Evolutionary conservation across 2,888 invertebrate genomes (phyloP), one percentile per base, ranked within the genome.

Genomic region (Heliothis peltigera): DNA sequence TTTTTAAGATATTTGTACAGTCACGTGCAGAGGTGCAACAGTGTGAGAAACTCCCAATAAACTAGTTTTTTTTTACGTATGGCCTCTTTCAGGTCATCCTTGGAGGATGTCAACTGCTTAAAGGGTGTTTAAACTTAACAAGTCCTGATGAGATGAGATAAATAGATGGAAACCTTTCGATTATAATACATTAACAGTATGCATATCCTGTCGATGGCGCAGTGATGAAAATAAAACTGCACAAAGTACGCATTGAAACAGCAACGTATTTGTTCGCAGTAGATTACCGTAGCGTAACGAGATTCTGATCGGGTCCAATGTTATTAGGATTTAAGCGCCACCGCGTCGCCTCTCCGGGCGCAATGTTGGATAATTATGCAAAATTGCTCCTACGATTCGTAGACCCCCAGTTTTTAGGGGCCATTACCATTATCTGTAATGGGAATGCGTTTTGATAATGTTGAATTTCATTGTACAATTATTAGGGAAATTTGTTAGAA

Each of bases 371-470:
- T 94, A 94, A 95, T 95, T 95, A 94, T 95, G 94, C 93, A 92
- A 94, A 95, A 94, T 94, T 92, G 93, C 92, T 92, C 83, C 91
- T 91, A 92, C 94, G 86, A 94, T 91, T 94, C 91, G 87, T 89
- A 90, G 87, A 86, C 92, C 92, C 91, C 89, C 88, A 91, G 89
- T 94, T 94, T 93, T 94, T 92, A 91, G 88, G 89, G 88, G 81
- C 79, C 92, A 93, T 93, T 88, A 92, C 92, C 94, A 90, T 94
- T 93, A 94, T 89, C 86, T 89, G 88, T 92, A 92, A 94, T 93
- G 93, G 93, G 86, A 89, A 89, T 91, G 91, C 90, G 91, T 93
- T 94, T 91, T 94, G 92, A 93, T 94, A 94, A 93, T 92, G 91
- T 89, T 81, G 81, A 91, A 90, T 92, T 92, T 91, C 88, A 92